Conservation (phyloP, 2,888 invertebrate genomes). For the Eudasyphora cyanicolor region DNA sequence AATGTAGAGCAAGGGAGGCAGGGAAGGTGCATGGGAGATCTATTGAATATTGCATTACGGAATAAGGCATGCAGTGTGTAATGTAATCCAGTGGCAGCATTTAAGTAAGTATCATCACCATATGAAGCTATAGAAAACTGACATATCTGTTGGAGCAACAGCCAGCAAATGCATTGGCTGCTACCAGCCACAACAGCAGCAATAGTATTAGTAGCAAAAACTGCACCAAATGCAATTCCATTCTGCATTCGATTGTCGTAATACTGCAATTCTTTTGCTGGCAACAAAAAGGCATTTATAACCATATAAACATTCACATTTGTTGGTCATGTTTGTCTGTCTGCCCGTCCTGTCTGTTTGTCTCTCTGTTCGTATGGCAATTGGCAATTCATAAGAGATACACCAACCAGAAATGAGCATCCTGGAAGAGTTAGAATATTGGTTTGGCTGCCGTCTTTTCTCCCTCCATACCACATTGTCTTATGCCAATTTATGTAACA, state of each 20-base stretch:
- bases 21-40: not conserved
- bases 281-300: constrained; percentile 33
- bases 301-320: constrained; percentile 28
- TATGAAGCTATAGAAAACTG: constrained; percentile 64
- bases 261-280: constrained; percentile 5
- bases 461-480: constrained; percentile 57
- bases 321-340: not conserved
- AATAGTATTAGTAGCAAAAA: not conserved
- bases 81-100: constrained; percentile 53
- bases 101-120: constrained; percentile 63
- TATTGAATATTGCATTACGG: constrained; percentile 25
- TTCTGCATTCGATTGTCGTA: not conserved
- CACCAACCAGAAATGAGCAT: not conserved
- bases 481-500: constrained; percentile 69
- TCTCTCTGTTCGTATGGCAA: constrained; percentile 29
- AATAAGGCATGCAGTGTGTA: constrained; percentile 19
- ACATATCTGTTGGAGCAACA: constrained; percentile 59
- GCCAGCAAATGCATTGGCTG: too few species aligned
- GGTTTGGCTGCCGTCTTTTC: not conserved
- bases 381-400: constrained; percentile 42
- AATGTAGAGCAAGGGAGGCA: not conserved
- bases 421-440: not conserved
- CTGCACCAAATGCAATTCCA: not conserved
- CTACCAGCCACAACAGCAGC: constrained; percentile 23
- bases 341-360: not conserved